These are phyloP conservation scores for Leuciscus waleckii DNA, from an alignment of 2,797 vertebrate species.

Conservation along the genomic window DNA sequence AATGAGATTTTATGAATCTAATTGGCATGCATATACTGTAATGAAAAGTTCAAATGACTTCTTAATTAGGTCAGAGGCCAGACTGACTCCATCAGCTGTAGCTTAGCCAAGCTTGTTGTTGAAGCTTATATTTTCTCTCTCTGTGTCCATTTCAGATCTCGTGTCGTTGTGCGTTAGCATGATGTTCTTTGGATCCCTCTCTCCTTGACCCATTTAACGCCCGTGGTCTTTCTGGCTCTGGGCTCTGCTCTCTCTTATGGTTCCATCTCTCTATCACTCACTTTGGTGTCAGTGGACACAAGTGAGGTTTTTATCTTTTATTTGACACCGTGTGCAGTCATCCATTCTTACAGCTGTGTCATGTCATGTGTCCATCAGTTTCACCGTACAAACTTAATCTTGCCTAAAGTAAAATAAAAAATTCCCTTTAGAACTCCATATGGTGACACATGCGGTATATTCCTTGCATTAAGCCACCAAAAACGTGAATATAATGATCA, in stretches of 20 bases:
- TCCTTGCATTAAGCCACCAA: not conserved
- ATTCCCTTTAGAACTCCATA: not conserved
- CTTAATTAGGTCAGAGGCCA: conserved; percentile 2
- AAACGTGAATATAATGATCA: not conserved
- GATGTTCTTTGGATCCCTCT: conserved; percentile 20
- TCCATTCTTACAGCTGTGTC: not conserved
- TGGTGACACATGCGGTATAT: not conserved
- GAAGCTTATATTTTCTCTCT: not conserved
- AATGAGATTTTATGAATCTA: conserved; percentile 21
- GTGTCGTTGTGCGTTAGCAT: conserved; percentile 28
- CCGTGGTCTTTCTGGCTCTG: conserved; percentile 17
- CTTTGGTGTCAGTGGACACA: not conserved
- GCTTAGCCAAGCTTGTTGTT: conserved; percentile 15
- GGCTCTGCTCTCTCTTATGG: not conserved
- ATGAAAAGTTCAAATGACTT: conserved; percentile 31
- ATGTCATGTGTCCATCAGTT: not conserved
- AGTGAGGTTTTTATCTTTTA: conserved; percentile 23
- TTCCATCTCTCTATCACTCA: conserved; percentile 17
- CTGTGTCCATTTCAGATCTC: not conserved
- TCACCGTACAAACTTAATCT: not conserved
- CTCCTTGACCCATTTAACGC: conserved; percentile 45
- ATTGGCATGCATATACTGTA: not conserved
- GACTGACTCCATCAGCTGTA: conserved; percentile 9
- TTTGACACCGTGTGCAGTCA: not conserved
- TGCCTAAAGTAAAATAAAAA: not conserved